Conservation (phyloP, 1,140 invertebrate species). For the Choristoneura fumiferana region DNA sequence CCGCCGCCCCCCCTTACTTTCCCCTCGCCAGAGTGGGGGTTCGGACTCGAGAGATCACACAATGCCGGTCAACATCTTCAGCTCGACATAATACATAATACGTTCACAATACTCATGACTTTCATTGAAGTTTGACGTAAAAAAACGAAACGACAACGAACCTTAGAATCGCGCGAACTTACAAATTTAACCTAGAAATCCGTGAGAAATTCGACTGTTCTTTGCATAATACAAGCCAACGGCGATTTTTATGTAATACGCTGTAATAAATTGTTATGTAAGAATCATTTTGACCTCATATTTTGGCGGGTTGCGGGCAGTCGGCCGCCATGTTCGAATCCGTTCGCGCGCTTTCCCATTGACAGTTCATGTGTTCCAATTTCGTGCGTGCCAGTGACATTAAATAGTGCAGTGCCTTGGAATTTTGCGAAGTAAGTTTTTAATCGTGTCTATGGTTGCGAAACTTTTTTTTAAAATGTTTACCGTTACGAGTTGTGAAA, state of each 20-base stretch:
- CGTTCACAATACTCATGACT: neutral
- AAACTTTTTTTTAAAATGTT: constrained; percentile 1
- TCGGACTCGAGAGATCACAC: constrained; percentile 2
- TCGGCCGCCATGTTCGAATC: constrained; percentile 46
- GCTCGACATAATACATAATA: neutral
- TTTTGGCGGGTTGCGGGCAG: constrained; percentile 59
- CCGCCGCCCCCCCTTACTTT: constrained; percentile 2
- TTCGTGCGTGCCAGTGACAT: constrained; percentile 46
- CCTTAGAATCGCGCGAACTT: neutral
- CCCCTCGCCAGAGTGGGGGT: neutral
- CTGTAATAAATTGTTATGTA: constrained; percentile 62
- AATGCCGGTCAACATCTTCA: neutral
- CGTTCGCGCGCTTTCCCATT: constrained; percentile 55
- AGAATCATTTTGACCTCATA: constrained; percentile 69
- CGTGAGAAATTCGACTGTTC: constrained; percentile 30
- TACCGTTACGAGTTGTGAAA: constrained; percentile 12
- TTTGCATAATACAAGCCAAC: constrained; percentile 66
- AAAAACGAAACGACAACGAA: too few species aligned
- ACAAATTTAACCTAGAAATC: constrained; percentile 41
- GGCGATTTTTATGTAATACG: constrained; percentile 72
- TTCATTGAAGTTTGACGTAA: neutral
- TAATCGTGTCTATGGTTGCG: neutral
- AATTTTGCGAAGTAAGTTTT: constrained; percentile 15
- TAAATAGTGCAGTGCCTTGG: constrained; percentile 26
- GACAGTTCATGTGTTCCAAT: constrained; percentile 44